phyloP scores from a whole-genome alignment of 2,888 invertebrate genomes.

The Agriopis aurantiaria region DNA sequence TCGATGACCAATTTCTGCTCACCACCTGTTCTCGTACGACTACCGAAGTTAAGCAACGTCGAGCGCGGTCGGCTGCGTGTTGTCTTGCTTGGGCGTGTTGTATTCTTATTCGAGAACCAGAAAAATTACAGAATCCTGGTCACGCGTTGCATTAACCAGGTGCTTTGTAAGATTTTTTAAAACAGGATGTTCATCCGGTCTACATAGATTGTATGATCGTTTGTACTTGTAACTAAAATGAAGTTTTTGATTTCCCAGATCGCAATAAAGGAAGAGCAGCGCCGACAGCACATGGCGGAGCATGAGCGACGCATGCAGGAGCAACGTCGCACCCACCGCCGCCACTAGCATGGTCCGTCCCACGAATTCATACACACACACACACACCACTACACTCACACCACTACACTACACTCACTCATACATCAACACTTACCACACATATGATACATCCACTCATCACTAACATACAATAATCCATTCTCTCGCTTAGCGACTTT shows the following conservation, averaged over 20 bases:
- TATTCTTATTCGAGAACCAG: no score
- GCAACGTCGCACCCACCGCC: conserved; percentile 87
- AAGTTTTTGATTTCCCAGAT: conserved; percentile 86
- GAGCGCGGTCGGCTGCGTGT: no score
- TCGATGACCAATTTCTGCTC: no score
- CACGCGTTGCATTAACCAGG: no score
- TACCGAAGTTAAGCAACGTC: no score
- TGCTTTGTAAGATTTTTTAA: no score
- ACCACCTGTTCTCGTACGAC: no score
- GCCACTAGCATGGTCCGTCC: conserved; percentile 85
- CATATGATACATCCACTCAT: conserved; percentile 27
- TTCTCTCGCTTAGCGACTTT: conserved; percentile 64
- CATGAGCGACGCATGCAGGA: conserved; percentile 93
- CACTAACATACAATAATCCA: conserved; percentile 51
- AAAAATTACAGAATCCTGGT: not conserved
- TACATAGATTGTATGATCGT: no score
- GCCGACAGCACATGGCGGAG: conserved; percentile 94
- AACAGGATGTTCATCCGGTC: no score
- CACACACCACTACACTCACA: conserved; percentile 38
- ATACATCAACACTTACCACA: conserved; percentile 35
- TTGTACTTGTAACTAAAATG: not conserved
- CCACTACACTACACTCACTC: conserved; percentile 34
- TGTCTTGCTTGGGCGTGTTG: no score
- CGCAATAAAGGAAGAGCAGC: conserved; percentile 94
- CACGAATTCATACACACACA: conserved; percentile 51